Evolutionary conservation across 2,113 vertebrate genomes (phyloP), one percentile per base, ranked within the genome.

Genomic region (Phainopepla nitens): DNA sequence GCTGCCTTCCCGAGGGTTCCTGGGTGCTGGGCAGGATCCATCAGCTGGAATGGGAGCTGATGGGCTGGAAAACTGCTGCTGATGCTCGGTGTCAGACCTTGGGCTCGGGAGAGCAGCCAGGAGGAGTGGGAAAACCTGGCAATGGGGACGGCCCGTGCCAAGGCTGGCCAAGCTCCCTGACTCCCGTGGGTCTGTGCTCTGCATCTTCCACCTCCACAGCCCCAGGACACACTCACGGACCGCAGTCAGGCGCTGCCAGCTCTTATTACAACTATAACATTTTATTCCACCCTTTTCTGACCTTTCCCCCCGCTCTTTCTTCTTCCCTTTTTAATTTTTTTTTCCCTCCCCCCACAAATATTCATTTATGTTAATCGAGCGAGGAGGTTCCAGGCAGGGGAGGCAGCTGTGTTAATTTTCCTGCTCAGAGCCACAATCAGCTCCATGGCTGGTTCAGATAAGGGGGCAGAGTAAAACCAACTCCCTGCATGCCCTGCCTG

Each of bases 211-310:
- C 36, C 58, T 56, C 13, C 7, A 0, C 65, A 44, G 51, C 93
- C 49, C 49, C 4, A 1, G 73, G 58, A 56, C 1, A 0, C 0
- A 1, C 62, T 58, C 83, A 31, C 0, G 3, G 57, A 56, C 15
- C 13, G 2, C 18, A 85, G 28, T 21, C 7, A 4, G 62, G 77
- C 0, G 0, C 87, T 66, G 45, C 54, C 7, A 0, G 7, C 11
- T 58, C 71, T 80, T 58, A 70, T 27, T 35, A 44, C 71, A 73
- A 42, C 36, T 41, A 77, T 3, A 80, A 80, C 41, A 50, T 76
- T 79, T 82, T 76, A 85, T 87, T 85, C 42, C 21, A 10, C 36
- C 21, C 49, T 84, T 60, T 61, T 76, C 81, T 87, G 88, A 54
- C 77, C 91, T 70, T 49, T 36, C 9, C 41, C n/a, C 29, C 9